A percentile compares a stretch with the other conserved stretches of the same genome.
Evolutionary conservation across 2,888 invertebrate genomes (phyloP).

Genomic region (Amphimallon solstitiale): DNA sequence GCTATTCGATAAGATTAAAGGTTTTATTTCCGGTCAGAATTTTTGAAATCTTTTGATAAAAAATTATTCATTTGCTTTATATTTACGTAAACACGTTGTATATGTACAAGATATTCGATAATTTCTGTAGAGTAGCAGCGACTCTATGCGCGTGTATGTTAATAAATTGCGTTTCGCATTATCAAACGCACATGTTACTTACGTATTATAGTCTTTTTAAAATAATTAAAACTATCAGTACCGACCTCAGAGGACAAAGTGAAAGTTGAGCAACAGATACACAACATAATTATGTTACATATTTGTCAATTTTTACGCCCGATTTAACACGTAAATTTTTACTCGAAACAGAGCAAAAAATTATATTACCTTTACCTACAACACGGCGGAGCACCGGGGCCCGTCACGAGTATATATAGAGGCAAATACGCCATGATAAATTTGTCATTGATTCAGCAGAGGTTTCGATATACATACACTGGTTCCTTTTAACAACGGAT

Average conservation of each 20-base stretch:
- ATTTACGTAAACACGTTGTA: too few relatives aligned
- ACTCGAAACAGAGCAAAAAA: not conserved
- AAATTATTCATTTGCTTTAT: too few relatives aligned
- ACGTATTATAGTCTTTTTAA: too few relatives aligned
- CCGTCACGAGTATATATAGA: constrained; percentile 8
- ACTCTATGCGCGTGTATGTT: too few relatives aligned
- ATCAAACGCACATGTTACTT: too few relatives aligned
- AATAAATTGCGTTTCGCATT: too few relatives aligned
- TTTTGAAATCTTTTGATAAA: too few relatives aligned
- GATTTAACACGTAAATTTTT: constrained; percentile 15
- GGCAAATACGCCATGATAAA: not conserved
- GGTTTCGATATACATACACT: constrained; percentile 64
- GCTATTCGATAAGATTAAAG: too few relatives aligned
- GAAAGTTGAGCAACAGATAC: not conserved
- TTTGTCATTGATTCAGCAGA: constrained; percentile 64
- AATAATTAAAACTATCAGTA: too few relatives aligned
- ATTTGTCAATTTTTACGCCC: constrained; percentile 25
- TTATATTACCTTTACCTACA: not conserved
- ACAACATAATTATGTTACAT: constrained; percentile 21
- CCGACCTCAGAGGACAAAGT: not conserved
- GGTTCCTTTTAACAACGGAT: constrained; percentile 53
- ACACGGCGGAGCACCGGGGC: not conserved
- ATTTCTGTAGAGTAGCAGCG: too few relatives aligned
- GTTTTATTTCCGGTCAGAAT: too few relatives aligned
- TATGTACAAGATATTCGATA: too few relatives aligned